Base-by-base conservation (phyloP, 2,113 vertebrate genomes). In the Dipodomys spectabilis region DNA sequence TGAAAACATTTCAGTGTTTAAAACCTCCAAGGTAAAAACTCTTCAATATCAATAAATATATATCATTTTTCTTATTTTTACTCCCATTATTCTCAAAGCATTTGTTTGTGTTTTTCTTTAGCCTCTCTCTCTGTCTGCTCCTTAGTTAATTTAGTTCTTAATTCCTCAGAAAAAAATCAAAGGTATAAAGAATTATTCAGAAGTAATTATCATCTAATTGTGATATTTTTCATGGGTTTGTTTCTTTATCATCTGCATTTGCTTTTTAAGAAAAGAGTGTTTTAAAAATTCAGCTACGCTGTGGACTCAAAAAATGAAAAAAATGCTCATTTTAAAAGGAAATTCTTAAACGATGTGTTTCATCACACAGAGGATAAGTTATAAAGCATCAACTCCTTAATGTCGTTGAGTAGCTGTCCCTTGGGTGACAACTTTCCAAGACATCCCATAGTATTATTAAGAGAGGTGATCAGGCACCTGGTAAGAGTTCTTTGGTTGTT, bases 61-160 rank as follows among this genome's bases (percentile, higher is more conserved):
- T 1, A 19, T 35, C 79, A 62, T 86, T 53, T 75, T 84, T 82
- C 39, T 86, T 27, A 81, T 74, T 23, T 86, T 13, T 3, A 39
- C 57, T 71, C 71, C 4, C 0, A 11, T 77, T 53, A 80, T 88
- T 91, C 28, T 91, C 35, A 71, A 82, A 78, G 20, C 57, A 3
- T 53, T 57, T 15, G 7, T 90, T 86, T 23, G n/a, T 88, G 3
- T 22, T 4, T 57, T 13, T 57, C 53, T 57, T 13, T 57, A 2
- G 12, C 13, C 53, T 57, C 53, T 57, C 16, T 57, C 53, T 57
- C 53, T 57, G 53, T 57, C 53, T 57, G 53, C 15, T 16, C 4
- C 53, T 57, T 57, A n/a, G 30, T 57, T 71, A 87, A 77, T 64
- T 92, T 86, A 57, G 23, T 1, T 95, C 39, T 75, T 92, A 68